A percentile compares a stretch with the other conserved stretches of the same genome.
These are phyloP conservation scores for Condylostylus longicornis DNA, from an alignment of 1,140 invertebrate genomes.

Conservation along the genomic window DNA sequence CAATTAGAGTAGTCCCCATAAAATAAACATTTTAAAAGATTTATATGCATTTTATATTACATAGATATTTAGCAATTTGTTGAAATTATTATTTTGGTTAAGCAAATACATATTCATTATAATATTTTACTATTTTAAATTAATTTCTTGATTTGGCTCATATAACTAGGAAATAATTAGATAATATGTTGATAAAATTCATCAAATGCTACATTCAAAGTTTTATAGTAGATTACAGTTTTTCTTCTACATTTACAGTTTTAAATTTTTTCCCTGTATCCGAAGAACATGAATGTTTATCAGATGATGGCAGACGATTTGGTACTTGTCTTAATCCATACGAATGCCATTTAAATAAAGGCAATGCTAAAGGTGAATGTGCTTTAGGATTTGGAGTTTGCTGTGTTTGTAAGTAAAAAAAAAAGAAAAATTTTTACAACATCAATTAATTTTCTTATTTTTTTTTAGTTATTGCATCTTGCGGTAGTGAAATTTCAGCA, in stretches of 20 bases:
- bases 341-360: constrained; percentile 62
- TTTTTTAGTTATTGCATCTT: constrained; percentile 53
- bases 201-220: no score
- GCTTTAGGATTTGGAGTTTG: constrained; percentile 77
- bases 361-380: constrained; percentile 57
- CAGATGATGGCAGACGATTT: constrained; percentile 48
- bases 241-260: constrained; percentile 39
- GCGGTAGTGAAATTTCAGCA: constrained; percentile 56
- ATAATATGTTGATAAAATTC: no score
- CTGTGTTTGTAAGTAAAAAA: constrained; percentile 63
- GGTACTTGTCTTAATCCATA: constrained; percentile 69
- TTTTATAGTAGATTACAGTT: constrained; percentile 10
- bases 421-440: no score
- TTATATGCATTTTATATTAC: no score
- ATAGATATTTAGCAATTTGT: no score
- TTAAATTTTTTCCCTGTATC: constrained; percentile 65
- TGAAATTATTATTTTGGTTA: no score
- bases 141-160: no score
- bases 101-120: no score
- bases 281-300: constrained; percentile 58
- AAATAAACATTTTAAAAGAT: no score
- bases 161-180: no score
- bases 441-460: constrained; percentile 15
- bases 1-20: no score
- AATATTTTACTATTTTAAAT: no score